Evolutionary conservation across 2,113 vertebrate genomes (phyloP).

Genomic region (Clinocottus analis): DNA sequence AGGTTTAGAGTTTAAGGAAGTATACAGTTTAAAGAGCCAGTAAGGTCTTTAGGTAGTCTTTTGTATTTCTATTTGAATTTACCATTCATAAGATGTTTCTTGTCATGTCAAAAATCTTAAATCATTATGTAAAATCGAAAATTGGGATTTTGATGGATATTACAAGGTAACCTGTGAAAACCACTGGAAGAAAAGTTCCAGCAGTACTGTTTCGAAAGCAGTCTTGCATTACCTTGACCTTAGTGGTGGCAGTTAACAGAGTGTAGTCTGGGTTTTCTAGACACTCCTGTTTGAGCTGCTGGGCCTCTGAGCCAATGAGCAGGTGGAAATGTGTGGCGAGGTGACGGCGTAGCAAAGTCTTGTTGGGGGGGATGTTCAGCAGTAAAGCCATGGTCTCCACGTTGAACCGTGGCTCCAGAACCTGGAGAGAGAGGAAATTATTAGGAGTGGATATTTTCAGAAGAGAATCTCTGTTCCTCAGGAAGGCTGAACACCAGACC

Average conservation of each 20-base stretch:
- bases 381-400: constrained; percentile 97
- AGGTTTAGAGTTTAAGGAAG: neutral
- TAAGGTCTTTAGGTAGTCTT: neutral
- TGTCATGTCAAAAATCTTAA: neutral
- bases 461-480: neutral
- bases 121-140: neutral
- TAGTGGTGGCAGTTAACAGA: constrained; percentile 94
- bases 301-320: constrained; percentile 92
- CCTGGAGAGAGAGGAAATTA: constrained; percentile 75
- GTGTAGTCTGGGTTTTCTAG: constrained; percentile 93
- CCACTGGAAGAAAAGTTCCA: neutral
- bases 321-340: constrained; percentile 95
- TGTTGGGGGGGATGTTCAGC: constrained; percentile 97
- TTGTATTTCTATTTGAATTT: neutral
- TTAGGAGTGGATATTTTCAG: neutral
- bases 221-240: constrained; percentile 89
- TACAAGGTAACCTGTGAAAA: neutral
- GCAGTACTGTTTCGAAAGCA: neutral
- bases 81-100: neutral
- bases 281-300: constrained; percentile 93
- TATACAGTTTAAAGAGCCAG: neutral
- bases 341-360: constrained; percentile 94
- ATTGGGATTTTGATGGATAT: neutral
- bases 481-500: neutral
- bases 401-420: constrained; percentile 96